A percentile compares a stretch with the other conserved stretches of the same genome.
Conservation (phyloP, 1,140 invertebrate genomes). For the Gryon sp. region DNA sequence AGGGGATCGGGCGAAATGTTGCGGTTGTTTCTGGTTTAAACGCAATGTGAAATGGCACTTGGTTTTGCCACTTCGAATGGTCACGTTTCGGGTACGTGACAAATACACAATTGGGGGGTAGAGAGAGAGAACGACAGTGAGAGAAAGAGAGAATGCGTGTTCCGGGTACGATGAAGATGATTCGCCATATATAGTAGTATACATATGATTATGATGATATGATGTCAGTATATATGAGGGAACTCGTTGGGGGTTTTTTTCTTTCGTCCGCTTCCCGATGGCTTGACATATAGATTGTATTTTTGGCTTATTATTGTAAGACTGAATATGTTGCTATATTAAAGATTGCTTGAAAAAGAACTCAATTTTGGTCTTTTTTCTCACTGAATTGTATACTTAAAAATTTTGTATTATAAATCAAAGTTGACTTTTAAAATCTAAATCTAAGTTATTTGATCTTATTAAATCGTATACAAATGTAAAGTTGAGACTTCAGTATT, state of each 20-base stretch:
- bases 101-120: slow-evolving; percentile 28
- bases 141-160: slow-evolving; percentile 54
- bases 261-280: slow-evolving; percentile 69
- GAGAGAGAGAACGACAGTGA: slow-evolving; percentile 43
- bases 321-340: slow-evolving; percentile 80
- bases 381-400: too few species aligned
- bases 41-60: slow-evolving; percentile 49
- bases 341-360: slow-evolving; percentile 77
- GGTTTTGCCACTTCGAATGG: slow-evolving; percentile 22
- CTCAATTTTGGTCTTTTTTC: too few species aligned
- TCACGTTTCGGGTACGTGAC: slow-evolving; percentile 34
- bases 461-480: too few species aligned
- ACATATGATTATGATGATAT: slow-evolving; percentile 51
- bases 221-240: slow-evolving; percentile 53
- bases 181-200: slow-evolving; percentile 60
- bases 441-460: too few species aligned
- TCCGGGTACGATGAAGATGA: slow-evolving; percentile 45
- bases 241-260: slow-evolving; percentile 55
- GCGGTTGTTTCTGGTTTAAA: slow-evolving; percentile 61
- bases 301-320: slow-evolving; percentile 79
- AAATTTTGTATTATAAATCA: too few species aligned
- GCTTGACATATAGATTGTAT: slow-evolving; percentile 78
- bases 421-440: too few species aligned
- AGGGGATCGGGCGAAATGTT: slow-evolving; percentile 66
- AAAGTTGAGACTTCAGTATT: too few species aligned